A percentile compares a stretch with the other conserved stretches of the same genome.
phyloP scores from a whole-genome alignment of 2,888 invertebrate genomes.

The Rhorus exstirpatorius region DNA sequence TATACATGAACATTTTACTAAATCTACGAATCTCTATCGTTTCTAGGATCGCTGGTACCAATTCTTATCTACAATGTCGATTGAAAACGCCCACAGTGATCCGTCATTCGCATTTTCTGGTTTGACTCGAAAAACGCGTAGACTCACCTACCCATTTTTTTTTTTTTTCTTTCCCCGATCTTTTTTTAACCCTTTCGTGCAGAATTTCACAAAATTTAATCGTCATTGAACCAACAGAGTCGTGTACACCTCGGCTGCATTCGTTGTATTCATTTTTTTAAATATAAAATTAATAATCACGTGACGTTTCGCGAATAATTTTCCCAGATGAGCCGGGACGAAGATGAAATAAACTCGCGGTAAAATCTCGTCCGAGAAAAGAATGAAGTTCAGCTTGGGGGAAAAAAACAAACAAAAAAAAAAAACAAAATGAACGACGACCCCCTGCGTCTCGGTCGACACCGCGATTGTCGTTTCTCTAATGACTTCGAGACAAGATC shows the following conservation, averaged over 20 bases:
- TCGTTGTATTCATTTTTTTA: too few species aligned
- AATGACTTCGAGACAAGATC: constrained; percentile 84
- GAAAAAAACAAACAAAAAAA: constrained; percentile 30
- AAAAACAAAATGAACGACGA: constrained; percentile 59
- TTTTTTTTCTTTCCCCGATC: not conserved
- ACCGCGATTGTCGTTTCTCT: constrained; percentile 81
- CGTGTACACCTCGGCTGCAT: not conserved
- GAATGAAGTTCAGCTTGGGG: constrained; percentile 2
- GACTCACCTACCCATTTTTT: constrained; percentile 39
- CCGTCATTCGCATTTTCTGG: constrained; percentile 71
- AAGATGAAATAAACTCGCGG: constrained; percentile 22
- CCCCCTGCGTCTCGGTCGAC: constrained; percentile 72
- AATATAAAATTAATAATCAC: constrained; percentile 43
- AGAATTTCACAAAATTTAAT: not conserved
- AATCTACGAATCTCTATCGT: constrained; percentile 71
- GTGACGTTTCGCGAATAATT: constrained; percentile 31
- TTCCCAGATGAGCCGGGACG: constrained; percentile 35
- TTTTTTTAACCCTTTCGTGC: not conserved
- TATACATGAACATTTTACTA: constrained; percentile 27
- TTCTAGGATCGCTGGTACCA: constrained; percentile 76
- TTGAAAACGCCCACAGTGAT: constrained; percentile 72
- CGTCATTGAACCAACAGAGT: constrained; percentile 2
- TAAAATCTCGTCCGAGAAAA: constrained; percentile 18
- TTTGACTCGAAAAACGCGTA: constrained; percentile 19
- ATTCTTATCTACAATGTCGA: constrained; percentile 76